A percentile compares a stretch with the other conserved stretches of the same genome.
Evolutionary conservation across 2,888 invertebrate species (phyloP).

Genomic region (Himalopsyche kuldschensis): DNA sequence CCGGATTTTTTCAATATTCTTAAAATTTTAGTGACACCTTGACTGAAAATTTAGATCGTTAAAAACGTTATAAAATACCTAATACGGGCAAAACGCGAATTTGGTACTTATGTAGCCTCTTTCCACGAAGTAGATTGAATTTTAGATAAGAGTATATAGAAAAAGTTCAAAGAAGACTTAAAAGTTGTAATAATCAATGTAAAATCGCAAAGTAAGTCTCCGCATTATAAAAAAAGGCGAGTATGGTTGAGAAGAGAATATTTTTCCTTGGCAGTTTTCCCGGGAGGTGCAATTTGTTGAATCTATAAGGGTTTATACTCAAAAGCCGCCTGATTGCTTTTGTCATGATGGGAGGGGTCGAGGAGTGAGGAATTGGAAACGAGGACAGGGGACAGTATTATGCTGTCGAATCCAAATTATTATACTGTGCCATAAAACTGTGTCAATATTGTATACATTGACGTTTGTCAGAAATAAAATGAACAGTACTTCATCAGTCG

Average conservation of each 20-base stretch:
- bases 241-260: slow-evolving; percentile 13
- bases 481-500: too few species aligned
- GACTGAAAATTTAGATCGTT: background rate
- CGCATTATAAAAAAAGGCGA: slow-evolving; percentile 11
- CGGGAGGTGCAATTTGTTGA: slow-evolving; percentile 31
- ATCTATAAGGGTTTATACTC: slow-evolving; percentile 30
- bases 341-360: slow-evolving; percentile 22
- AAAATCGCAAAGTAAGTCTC: slow-evolving; percentile 24
- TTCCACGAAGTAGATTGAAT: background rate
- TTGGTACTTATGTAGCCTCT: background rate
- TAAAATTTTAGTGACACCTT: background rate
- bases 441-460: background rate
- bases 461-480: too few species aligned
- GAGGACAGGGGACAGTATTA: background rate
- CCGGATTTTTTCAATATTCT: background rate
- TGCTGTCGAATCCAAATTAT: background rate
- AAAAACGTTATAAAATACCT: background rate
- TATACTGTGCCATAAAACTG: background rate
- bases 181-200: slow-evolving; percentile 31
- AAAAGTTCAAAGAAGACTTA: slow-evolving; percentile 29
- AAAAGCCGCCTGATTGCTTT: slow-evolving; percentile 32
- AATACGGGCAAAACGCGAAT: background rate
- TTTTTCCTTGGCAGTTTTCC: slow-evolving; percentile 25
- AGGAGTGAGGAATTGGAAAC: background rate
- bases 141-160: background rate